Evolutionary conservation across 2,797 vertebrate species (phyloP).

Genomic region (Myotis vivesi): DNA sequence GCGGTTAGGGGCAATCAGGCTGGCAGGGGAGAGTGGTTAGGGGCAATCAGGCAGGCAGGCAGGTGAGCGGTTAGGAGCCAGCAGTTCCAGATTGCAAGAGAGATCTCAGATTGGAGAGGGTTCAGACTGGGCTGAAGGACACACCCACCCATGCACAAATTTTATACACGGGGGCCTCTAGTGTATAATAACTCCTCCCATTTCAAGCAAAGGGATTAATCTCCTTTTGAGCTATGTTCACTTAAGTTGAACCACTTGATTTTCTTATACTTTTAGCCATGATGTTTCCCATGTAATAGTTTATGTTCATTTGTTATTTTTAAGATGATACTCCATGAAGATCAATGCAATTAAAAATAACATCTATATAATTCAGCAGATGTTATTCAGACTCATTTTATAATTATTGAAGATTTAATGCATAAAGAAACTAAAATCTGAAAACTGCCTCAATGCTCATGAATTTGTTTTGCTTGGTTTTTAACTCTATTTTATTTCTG

Average conservation of each 20-base stretch:
- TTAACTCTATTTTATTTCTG: not conserved
- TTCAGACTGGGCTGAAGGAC: no score
- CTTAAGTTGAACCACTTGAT: not conserved
- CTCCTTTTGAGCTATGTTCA: not conserved
- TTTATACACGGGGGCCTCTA: no score
- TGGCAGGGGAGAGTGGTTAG: no score
- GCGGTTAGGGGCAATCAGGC: no score
- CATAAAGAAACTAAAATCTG: not conserved
- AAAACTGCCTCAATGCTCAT: not conserved
- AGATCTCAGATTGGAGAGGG: no score
- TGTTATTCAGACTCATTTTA: not conserved
- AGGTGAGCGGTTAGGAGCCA: no score
- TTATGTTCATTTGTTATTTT: not conserved
- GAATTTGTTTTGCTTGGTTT: not conserved
- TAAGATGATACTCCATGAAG: not conserved
- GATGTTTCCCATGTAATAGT: not conserved
- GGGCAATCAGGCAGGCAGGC: no score
- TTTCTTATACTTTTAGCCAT: not conserved
- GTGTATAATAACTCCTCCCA: not conserved
- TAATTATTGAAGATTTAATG: not conserved
- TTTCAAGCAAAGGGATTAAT: not conserved
- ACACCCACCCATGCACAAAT: no score
- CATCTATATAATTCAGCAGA: not conserved
- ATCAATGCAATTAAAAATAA: not conserved
- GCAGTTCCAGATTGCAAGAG: no score